Base-by-base conservation (phyloP, 2,888 invertebrate species). In the Thereva nobilitata region DNA sequence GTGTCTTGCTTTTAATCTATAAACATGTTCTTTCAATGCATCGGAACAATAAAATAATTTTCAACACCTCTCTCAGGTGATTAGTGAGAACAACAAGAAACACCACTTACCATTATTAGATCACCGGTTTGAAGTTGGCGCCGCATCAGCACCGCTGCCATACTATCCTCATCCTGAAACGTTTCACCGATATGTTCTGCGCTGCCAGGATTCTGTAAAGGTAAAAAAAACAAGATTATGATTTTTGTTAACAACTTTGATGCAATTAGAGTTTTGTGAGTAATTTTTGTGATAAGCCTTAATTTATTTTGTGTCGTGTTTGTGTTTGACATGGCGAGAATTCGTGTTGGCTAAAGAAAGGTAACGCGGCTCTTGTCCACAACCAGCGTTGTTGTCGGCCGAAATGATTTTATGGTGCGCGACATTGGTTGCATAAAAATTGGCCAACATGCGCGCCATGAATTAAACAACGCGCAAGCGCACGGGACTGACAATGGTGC, bases 131-230 rank as follows among this genome's bases (percentile, higher is more conserved):
- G 84, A 68, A 88, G 85, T 78, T 94, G 92, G 73, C 88, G 88
- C 76, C 92, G 87, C 78, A 95, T 87, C 69, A 95, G 84, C 75
- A 95, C 86, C 4, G 95, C 95, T 7, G 95, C 95, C 82, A 92
- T 89, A 75, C 91, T 93, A 70, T 86, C 85, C 75, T 90, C 88
- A 79, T 95, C 95, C 80, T 95, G 95, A 82, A 92, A 95, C 50
- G 92, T 85, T 71, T 93, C 91, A 10, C 95, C 95, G 68, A 95
- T 84, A 69, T 92, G 88, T 73, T 69, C 68, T 67, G 77, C 76
- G 56, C 71, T 72, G 56, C 72, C 72, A 68, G 83, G 75, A 77
- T 84, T 83, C 89, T 89, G 84, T 23, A 81, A 84, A 70, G 75
- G 72, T 71, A 72, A 70, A 54, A 68, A 59, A 68, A 37, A 34